These are phyloP conservation scores for Thalassarche chlororhynchos DNA, from an alignment of 2,113 vertebrate species.

Conservation along the genomic window DNA sequence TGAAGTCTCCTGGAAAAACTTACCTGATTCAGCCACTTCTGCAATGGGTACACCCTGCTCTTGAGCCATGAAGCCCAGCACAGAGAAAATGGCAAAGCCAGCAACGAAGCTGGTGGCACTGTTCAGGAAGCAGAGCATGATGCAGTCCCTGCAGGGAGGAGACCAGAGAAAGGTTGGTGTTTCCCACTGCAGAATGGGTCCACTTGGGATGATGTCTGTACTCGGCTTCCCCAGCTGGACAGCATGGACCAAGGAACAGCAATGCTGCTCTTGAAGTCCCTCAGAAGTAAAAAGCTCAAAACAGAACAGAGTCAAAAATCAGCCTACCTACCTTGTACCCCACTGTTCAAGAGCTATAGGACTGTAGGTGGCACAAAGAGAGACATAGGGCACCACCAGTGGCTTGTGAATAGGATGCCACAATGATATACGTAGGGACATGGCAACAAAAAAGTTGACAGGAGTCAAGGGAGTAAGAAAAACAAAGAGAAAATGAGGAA, in stretches of 20 bases:
- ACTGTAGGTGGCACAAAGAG: background rate
- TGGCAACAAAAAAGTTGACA: background rate
- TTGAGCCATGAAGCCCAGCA: constrained; percentile 84
- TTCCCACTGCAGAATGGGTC: background rate
- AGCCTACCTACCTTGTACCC: background rate
- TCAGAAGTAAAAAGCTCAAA: background rate
- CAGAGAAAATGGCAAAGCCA: constrained; percentile 89
- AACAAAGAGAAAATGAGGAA: background rate
- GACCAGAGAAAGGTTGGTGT: background rate
- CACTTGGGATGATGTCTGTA: background rate
- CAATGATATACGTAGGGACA: background rate
- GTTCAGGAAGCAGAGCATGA: constrained; percentile 87
- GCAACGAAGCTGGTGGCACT: constrained; percentile 86
- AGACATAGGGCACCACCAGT: background rate
- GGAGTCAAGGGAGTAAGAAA: background rate
- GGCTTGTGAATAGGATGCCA: background rate
- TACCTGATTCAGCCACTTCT: constrained; percentile 77
- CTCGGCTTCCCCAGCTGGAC: background rate
- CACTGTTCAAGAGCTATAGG: background rate
- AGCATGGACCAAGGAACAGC: background rate
- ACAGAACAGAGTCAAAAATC: background rate
- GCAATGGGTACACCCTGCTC: constrained; percentile 66
- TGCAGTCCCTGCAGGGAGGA: constrained; percentile 79
- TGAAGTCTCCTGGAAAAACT: background rate
- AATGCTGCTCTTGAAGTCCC: background rate